Percentiles rank a stretch among this genome's conserved stretches.
Conservation (phyloP, 2,888 invertebrate genomes). For the Coelinius sp. region DNA sequence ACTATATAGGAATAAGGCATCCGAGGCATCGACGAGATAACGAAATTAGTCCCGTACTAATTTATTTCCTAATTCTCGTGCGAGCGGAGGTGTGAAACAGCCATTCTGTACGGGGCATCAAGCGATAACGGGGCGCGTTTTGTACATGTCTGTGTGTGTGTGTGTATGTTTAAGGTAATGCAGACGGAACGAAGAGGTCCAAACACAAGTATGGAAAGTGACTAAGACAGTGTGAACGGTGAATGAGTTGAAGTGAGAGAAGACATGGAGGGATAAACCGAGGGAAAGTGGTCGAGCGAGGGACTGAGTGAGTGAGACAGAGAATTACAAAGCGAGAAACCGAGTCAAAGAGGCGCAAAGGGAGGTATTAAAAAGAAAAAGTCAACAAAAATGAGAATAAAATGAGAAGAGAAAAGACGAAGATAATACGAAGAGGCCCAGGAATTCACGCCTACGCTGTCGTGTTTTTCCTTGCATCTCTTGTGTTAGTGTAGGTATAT, state of each 20-base stretch:
- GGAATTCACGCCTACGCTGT: conserved; percentile 68
- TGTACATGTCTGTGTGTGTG: conserved; percentile 26
- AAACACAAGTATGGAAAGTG: conserved; percentile 28
- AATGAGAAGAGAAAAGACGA: conserved; percentile 48
- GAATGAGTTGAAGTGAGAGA: conserved; percentile 20
- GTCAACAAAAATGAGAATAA: conserved; percentile 25
- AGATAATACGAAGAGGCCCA: conserved; percentile 65
- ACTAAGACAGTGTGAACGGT: not conserved
- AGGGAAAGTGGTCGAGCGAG: conserved; percentile 30
- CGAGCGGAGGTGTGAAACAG: conserved; percentile 70
- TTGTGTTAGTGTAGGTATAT: conserved; percentile 24
- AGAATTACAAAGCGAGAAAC: conserved; percentile 22
- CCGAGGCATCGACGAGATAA: conserved; percentile 62
- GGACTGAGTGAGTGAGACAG: conserved; percentile 9
- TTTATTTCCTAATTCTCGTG: conserved; percentile 69
- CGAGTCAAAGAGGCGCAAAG: conserved; percentile 18
- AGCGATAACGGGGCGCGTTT: conserved; percentile 61
- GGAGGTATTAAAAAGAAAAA: conserved; percentile 24
- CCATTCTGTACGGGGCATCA: conserved; percentile 64
- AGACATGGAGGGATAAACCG: conserved; percentile 34
- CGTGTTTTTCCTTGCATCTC: conserved; percentile 58
- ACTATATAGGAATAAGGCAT: conserved; percentile 45
- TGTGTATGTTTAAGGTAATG: conserved; percentile 8
- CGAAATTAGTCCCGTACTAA: conserved; percentile 69
- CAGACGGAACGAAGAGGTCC: conserved; percentile 33